A percentile compares a stretch with the other conserved stretches of the same genome.
Evolutionary conservation across 1,140 invertebrate genomes (phyloP).

Genomic region (Drosophila rhopaloa): DNA sequence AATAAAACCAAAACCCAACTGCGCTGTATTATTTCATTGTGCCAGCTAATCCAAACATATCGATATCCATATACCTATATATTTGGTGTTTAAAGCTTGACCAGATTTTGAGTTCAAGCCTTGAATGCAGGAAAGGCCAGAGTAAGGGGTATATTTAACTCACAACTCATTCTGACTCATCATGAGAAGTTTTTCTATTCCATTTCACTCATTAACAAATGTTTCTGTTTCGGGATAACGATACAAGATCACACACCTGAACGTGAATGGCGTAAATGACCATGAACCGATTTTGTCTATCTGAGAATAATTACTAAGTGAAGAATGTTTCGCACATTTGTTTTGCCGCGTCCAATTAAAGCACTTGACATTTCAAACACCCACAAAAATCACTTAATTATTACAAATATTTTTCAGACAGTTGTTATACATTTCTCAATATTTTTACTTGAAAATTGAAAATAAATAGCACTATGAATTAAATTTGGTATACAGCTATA

Average conservation of each 20-base stretch:
- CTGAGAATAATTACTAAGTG: slow-evolving; percentile 1
- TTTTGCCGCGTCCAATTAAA: slow-evolving; percentile 58
- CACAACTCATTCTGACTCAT: neutral
- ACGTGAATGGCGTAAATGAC: slow-evolving; percentile 61
- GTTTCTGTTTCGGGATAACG: slow-evolving; percentile 24
- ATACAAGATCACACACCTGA: slow-evolving; percentile 30
- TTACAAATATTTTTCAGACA: too few species aligned
- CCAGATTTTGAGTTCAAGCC: slow-evolving; percentile 44
- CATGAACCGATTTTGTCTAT: slow-evolving; percentile 69
- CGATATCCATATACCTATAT: slow-evolving; percentile 11
- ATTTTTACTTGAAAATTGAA: too few species aligned
- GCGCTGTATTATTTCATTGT: slow-evolving; percentile 66
- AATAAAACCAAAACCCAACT: slow-evolving; percentile 75
- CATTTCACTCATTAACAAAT: slow-evolving; percentile 19
- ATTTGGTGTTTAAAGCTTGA: slow-evolving; percentile 53
- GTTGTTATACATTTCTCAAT: too few species aligned
- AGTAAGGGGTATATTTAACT: slow-evolving; percentile 9
- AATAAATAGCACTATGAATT: too few species aligned
- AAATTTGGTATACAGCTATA: too few species aligned
- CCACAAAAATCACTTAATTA: slow-evolving; percentile 3
- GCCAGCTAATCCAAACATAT: slow-evolving; percentile 21
- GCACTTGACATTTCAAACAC: slow-evolving; percentile 24
- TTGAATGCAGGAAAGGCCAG: slow-evolving; percentile 36
- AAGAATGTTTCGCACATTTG: slow-evolving; percentile 58
- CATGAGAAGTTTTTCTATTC: neutral